Evolutionary conservation across 2,113 vertebrate genomes (phyloP), one percentile per base, ranked within the genome.

Genomic region (Planiliza haematocheilus): DNA sequence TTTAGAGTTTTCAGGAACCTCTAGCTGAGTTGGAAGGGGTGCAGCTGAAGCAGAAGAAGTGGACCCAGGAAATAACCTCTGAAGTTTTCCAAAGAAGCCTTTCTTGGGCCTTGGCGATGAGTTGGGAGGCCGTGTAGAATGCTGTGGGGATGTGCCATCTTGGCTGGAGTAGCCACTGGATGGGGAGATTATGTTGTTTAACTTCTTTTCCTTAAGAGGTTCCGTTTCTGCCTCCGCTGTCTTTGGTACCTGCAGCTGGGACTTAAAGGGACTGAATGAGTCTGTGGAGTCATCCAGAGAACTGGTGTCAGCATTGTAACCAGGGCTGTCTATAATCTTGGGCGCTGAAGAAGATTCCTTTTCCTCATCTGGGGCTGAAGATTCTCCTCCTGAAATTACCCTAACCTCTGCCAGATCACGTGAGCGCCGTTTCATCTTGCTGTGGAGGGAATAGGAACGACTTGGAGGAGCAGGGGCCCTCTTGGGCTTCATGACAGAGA

Each of bases 131-230:
- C 82, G 90, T 85, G 93, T 95, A 55, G 89, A 16, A 62, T 86
- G 85, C 53, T 93, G 86, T 0, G 94, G 93, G 13, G 95, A 95
- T 0, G 91, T 95, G 64, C 92, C 94, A 1, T 94, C 95, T 85
- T 96, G 95, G 84, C 95, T 97, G 0, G 95, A 95, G 83, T 96
- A 97, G 38, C 95, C 95, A 24, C 96, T 97, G 76, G 95, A 96
- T 0, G 96, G 96, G 10, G 96, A 97, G 78, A 95, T 86, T 1
- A 94, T 91, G 87, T 91, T 94, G 60, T 86, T 88, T 12, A 56
- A 61, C 59, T 70, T 78, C 18, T 87, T 89, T 34, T 74, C 70
- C 20, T 17, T 14, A 50, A 20, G 46, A 13, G 11, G 20, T 36
- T 79, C 57, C 56, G 86, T 21, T 83, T 80, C 65, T 83, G 89